phyloP scores from a whole-genome alignment of 2,797 vertebrate species.

The Rhinella marina region DNA sequence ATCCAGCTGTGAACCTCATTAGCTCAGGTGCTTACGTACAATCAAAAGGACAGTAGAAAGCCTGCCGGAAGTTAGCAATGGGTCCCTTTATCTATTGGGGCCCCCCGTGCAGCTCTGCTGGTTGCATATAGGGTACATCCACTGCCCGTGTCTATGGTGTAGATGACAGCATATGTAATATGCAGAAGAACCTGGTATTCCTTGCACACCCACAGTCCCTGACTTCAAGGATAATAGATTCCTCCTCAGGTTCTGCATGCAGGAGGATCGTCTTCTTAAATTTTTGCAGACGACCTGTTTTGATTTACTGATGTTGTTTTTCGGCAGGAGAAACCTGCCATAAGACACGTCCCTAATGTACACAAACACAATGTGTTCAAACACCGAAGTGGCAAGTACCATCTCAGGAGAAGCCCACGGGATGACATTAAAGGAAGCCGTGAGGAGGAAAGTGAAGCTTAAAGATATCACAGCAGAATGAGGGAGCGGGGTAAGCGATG shows the following conservation, averaged over 20 bases:
- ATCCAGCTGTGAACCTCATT: too few species aligned
- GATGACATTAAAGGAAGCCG: slow-evolving; percentile 36
- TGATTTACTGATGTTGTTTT: slow-evolving; percentile 40
- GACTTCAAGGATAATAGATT: background rate
- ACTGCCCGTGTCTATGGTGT: too few species aligned
- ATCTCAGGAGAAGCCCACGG: slow-evolving; percentile 31
- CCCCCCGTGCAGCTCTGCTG: too few species aligned
- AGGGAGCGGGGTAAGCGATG: slow-evolving; percentile 20
- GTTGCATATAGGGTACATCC: too few species aligned
- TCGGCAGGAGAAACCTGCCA: background rate
- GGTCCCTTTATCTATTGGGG: too few species aligned
- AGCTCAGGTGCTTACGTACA: too few species aligned
- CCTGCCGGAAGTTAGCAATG: too few species aligned
- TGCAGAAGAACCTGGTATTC: background rate
- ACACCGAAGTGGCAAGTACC: slow-evolving; percentile 19
- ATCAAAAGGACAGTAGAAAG: too few species aligned
- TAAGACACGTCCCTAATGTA: slow-evolving; percentile 11
- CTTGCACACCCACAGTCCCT: background rate
- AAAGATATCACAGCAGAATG: slow-evolving; percentile 33
- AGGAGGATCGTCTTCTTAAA: background rate
- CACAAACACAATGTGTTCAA: background rate
- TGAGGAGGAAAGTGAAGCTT: slow-evolving; percentile 10
- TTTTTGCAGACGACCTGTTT: background rate
- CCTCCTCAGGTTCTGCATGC: background rate
- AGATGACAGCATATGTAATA: background rate